phyloP scores from a whole-genome alignment of 2,888 invertebrate species.

The Trichogramma dendrolimi region DNA sequence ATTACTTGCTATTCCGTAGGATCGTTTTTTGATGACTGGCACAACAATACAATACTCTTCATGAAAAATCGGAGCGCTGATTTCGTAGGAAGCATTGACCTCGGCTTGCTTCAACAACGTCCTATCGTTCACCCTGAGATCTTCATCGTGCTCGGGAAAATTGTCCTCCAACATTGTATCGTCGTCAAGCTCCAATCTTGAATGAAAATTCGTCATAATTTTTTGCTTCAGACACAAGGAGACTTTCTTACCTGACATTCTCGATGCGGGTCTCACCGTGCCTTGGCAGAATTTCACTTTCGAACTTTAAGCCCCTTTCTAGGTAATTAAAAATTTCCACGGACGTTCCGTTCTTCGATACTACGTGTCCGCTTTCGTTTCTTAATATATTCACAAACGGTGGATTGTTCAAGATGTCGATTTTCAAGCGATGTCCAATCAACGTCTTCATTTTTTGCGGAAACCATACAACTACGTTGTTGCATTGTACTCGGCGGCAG shows the following conservation, averaged over 20 bases:
- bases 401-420: constrained; percentile 1
- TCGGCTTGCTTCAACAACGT: too few relatives aligned
- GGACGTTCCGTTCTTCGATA: background rate
- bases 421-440: background rate
- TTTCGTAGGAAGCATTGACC: too few relatives aligned
- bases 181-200: too few relatives aligned
- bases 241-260: too few relatives aligned
- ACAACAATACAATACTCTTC: background rate
- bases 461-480: background rate
- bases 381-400: constrained; percentile 8
- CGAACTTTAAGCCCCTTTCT: constrained; percentile 5
- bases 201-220: too few relatives aligned
- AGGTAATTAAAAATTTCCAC: background rate
- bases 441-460: constrained; percentile 10
- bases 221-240: too few relatives aligned
- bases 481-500: too few relatives aligned
- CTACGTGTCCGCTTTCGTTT: constrained; percentile 11
- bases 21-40: background rate
- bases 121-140: too few relatives aligned
- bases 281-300: background rate
- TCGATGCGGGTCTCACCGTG: background rate
- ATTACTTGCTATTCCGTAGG: too few relatives aligned
- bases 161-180: too few relatives aligned
- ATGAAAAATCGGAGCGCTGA: too few relatives aligned
- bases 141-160: too few relatives aligned